Base-by-base conservation (phyloP, 1,140 invertebrate genomes). In the Teleogryllus occipitalis region DNA sequence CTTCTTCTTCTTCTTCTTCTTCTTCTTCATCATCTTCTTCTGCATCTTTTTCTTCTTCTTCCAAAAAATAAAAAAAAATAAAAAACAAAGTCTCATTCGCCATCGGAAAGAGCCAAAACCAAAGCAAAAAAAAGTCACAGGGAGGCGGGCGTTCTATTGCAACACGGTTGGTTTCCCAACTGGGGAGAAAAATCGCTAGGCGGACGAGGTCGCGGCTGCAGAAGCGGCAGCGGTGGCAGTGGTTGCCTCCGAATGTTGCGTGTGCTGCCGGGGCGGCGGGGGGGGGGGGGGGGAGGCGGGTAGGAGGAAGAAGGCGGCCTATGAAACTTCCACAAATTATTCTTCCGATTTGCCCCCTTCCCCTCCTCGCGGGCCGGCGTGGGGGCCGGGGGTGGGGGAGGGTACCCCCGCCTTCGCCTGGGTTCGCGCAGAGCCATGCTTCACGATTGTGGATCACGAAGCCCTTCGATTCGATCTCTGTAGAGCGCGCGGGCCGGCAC, bases 321-420 rank as follows among this genome's bases (percentile, higher is more conserved):
- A 14, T 65, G 54, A 65, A 65, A 65, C 54, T 65, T 65, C 54
- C 54, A 65, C 54, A 65, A 65, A 65, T 65, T 65, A 65, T 65
- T 18, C 54, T 65, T 65, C 54, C 54, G 54, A 65, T 65, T 65
- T 65, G 54, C 54, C 18, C 54, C 54, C 54, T 18, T 65, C 54
- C 54, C 54, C 54, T 18, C 54, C 54, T 18, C 54, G 18, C 54
- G 27, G 27, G 27, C 27, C 27, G 27, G 27, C 27, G 27, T 39
- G 27, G 1, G 5, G 27, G 27, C 1, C 5, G 27, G 27, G 27
- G 5, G 27, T 39, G 27, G 27, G 27, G 27, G 27, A 39, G 27
- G 27, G 27, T 39, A 5, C 1, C 27, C 27, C 54, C 54, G 54
- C 18, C 54, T 18, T 65, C 54, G 54, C 54, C 54, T 3, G 54